A percentile compares a stretch with the other conserved stretches of the same genome.
Evolutionary conservation across 2,797 vertebrate genomes (phyloP).

Genomic region (Serranus cabrilla): DNA sequence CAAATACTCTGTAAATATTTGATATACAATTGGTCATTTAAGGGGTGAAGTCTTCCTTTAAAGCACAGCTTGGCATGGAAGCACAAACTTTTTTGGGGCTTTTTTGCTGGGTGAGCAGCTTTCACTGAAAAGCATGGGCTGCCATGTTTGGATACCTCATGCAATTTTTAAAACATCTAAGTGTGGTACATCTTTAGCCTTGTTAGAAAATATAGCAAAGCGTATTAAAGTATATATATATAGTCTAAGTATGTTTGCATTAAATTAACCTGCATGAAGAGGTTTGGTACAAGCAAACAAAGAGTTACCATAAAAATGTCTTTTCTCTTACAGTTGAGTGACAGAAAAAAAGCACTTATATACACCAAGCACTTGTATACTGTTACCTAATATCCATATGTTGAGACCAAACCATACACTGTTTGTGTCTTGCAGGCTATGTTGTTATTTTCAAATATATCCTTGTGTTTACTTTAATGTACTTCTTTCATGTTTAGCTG

Average conservation of each 20-base stretch:
- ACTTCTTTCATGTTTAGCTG: neutral
- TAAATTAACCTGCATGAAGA: neutral
- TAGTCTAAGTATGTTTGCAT: neutral
- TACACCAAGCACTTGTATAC: too few species aligned
- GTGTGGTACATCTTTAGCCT: neutral
- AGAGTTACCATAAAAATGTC: neutral
- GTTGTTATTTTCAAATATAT: constrained; percentile 21
- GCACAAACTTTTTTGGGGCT: neutral
- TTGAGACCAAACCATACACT: neutral
- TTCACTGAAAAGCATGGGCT: constrained; percentile 1
- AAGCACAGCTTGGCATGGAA: neutral
- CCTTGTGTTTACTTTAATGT: too few species aligned
- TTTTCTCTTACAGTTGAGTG: neutral
- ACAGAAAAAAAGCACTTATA: neutral
- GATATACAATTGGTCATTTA: too few species aligned
- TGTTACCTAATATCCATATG: neutral
- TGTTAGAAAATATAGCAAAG: constrained; percentile 4
- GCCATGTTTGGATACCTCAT: constrained; percentile 17
- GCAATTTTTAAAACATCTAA: constrained; percentile 7
- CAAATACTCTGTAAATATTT: too few species aligned
- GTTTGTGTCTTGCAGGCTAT: neutral
- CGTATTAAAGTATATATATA: too few species aligned
- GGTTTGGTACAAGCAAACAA: too few species aligned
- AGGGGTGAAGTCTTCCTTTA: neutral
- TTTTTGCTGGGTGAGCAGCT: neutral